Evolutionary conservation across 2,888 invertebrate genomes (phyloP).

Genomic region (Rhopalosiphum nymphaeae): DNA sequence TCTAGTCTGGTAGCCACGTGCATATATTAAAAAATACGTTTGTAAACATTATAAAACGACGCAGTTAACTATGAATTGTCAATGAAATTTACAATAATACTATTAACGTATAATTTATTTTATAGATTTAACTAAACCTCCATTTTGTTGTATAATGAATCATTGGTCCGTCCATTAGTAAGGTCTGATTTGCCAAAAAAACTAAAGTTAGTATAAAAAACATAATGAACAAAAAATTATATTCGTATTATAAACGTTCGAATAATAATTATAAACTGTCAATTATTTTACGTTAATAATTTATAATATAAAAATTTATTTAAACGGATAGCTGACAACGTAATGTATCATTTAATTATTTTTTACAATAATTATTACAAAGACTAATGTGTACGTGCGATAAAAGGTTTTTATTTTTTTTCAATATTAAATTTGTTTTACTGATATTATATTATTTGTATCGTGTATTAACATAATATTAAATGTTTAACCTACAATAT

Average conservation of each 20-base stretch:
- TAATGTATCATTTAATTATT: not conserved
- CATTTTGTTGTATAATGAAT: not conserved
- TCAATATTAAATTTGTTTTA: not conserved
- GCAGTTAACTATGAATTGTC: not conserved
- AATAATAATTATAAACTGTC: not conserved
- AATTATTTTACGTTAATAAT: not conserved
- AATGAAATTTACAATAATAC: not conserved
- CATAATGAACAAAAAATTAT: not conserved
- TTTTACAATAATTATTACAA: not conserved
- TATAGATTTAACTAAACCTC: not conserved
- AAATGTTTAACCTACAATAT: not conserved
- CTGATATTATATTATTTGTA: not conserved
- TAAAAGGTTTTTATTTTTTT: not conserved
- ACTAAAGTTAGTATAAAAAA: not conserved
- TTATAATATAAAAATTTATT: not conserved
- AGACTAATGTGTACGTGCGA: not conserved
- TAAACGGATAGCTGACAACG: not conserved
- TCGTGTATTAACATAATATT: not conserved
- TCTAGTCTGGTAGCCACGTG: not conserved
- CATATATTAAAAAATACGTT: not conserved
- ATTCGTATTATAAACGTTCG: not conserved
- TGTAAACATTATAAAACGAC: not conserved
- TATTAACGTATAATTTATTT: not conserved
- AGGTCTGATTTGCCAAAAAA: not conserved
- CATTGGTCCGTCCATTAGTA: not conserved